Evolutionary conservation across 2,888 invertebrate genomes (phyloP), one percentile per base, ranked within the genome.

Genomic region (Cataglyphis albicans): DNA sequence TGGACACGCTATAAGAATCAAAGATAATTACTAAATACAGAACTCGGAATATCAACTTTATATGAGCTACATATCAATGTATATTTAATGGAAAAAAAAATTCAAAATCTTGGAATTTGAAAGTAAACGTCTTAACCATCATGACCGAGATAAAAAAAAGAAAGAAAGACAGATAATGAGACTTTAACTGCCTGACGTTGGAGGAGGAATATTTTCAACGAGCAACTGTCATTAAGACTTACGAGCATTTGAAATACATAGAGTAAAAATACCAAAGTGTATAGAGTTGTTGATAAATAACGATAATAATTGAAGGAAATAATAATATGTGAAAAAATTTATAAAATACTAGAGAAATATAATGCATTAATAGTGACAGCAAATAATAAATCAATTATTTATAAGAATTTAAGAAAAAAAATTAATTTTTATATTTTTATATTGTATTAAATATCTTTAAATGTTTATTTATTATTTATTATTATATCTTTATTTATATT

Each of bases 121-220:
- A 44, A 38, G 7, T 38, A 10, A 38, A 38, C 38, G 15, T 44
- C 12, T 44, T 44, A 15, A 15, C 12, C 15, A 44, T 15, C 15
- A 44, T 44, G 1, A 44, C 12, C 3, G 5, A 63, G n/a, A 63
- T 4, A 12, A 10, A 9, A 44, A 18, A 67, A 7, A 44, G 65
- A 67, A 48, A 29, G 48, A 18, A 29, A 35, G 25, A 38, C n/a
- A 29, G 76, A 21, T 68, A 15, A 59, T 18, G 48, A 85, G 86
- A 86, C 87, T 87, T 89, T 87, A 89, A 90, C 88, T 87, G 85
- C 86, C 3, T 44, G 88, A 90, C 68, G 59, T 81, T 86, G 84
- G 82, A 86, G 38, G 55, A 68, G 68, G 65, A 76, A 68, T 21
- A 15, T 10, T 41, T 78, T 86, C 84, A 80, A 85, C 55, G 73